These are phyloP conservation scores for Poeciliopsis presidionis DNA, from an alignment of 2,797 vertebrate species.

Conservation along the genomic window DNA sequence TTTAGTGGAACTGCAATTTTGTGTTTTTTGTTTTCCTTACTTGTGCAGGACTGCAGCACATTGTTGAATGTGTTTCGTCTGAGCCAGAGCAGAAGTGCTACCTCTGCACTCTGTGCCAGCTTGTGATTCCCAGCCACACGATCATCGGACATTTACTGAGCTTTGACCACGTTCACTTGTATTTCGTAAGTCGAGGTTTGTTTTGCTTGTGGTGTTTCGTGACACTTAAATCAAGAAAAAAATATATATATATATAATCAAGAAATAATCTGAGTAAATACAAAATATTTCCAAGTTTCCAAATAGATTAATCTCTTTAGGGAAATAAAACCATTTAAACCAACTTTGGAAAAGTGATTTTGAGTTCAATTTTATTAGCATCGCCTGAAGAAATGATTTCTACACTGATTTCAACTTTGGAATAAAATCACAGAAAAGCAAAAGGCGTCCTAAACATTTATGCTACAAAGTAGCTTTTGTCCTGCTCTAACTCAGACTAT, in stretches of 20 bases:
- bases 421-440: neutral
- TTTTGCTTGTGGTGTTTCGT: neutral
- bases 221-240: neutral
- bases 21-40: neutral
- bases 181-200: conserved; percentile 59
- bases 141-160: conserved; percentile 71
- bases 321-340: neutral
- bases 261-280: neutral
- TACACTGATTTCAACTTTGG: too few relatives aligned
- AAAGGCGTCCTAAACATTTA: neutral
- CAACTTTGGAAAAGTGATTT: neutral
- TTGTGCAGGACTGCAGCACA: conserved; percentile 65
- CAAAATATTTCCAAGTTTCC: neutral
- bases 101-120: conserved; percentile 66
- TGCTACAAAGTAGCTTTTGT: neutral
- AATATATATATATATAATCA: neutral
- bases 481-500: neutral
- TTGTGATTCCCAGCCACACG: conserved; percentile 19
- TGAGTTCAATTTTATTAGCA: neutral
- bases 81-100: conserved; percentile 26
- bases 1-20: neutral
- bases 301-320: neutral
- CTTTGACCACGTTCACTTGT: conserved; percentile 67
- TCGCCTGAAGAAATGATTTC: neutral
- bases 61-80: conserved; percentile 58